A percentile compares a stretch with the other conserved stretches of the same genome.
Evolutionary conservation across 2,888 invertebrate species (phyloP).

Genomic region (Limnephilus rhombicus): DNA sequence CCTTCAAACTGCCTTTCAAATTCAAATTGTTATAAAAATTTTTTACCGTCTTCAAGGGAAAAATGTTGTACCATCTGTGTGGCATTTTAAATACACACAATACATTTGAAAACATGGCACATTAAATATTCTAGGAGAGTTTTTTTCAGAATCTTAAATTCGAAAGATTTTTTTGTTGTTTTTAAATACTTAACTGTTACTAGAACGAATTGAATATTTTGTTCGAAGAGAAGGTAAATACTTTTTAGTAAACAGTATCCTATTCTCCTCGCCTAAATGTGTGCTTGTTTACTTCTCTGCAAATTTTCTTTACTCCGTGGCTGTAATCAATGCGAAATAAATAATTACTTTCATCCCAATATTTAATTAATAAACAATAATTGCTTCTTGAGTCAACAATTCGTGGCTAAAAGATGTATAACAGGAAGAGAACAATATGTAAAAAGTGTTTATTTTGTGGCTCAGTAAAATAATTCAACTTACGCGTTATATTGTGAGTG

Average conservation of each 20-base stretch:
- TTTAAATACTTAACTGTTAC: not conserved
- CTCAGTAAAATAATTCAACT: no score
- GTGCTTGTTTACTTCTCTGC: not conserved
- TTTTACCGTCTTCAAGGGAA: not conserved
- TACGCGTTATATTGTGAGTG: not conserved
- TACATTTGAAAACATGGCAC: not conserved
- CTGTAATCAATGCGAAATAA: not conserved
- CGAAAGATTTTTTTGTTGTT: not conserved
- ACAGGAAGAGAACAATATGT: no score
- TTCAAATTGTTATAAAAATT: not conserved
- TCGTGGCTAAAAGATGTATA: not conserved
- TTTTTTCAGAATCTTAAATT: not conserved
- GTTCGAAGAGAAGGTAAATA: not conserved
- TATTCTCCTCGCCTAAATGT: no score
- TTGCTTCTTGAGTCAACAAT: not conserved
- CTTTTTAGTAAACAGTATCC: not conserved
- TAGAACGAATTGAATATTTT: not conserved
- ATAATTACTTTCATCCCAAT: not conserved
- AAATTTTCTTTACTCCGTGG: not conserved
- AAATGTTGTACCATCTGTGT: not conserved
- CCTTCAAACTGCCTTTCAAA: not conserved
- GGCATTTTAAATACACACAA: not conserved
- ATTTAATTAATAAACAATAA: not conserved
- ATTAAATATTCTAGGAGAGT: not conserved
- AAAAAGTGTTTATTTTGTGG: no score